Base-by-base conservation (phyloP, 2,888 invertebrate species). In the Drosophila silvestris region DNA sequence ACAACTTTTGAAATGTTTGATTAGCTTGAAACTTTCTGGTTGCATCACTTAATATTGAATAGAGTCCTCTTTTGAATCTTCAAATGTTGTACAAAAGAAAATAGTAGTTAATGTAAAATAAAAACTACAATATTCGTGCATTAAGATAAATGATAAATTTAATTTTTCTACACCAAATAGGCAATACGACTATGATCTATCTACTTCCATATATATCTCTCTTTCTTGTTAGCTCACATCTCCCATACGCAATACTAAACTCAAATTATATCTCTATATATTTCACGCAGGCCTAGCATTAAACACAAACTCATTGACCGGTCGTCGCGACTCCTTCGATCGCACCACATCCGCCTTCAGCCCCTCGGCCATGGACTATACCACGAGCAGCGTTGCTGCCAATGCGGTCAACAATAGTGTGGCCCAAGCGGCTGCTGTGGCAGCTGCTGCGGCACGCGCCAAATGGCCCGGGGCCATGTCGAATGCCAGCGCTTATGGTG, bases 271-370 rank as follows among this genome's bases (percentile, higher is more conserved):
- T 44, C 0, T 53, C 6, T 65, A 10, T 19, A 10, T 67, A 22
- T 28, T 16, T 19, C 6, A 16, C 60, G 0, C 92, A 95, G 96
- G 95, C 91, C 93, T 96, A 82, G 95, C 95, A 74, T 94, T 95
- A 89, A 95, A 94, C 93, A 95, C 95, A 82, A 94, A 94, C 81
- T 95, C 96, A 68, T 95, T 96, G 86, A 95, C 95, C 74, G 96
- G 96, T 69, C 95, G 97, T 83, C 95, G 97, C 77, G 97, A 97
- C 93, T 97, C 97, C 33, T 96, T 96, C 93, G 96, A 96, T 92
- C 95, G 96, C 82, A 96, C 96, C 91, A 96, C 96, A 85, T 96
- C 96, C 70, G 96, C 96, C 79, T 96, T 96, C 92, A 96, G 96
- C 81, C 96, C 96, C 66, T 96, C 96, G 76, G 94, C 96, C 91